These are phyloP conservation scores for Apamea epomidion DNA, from an alignment of 2,888 invertebrate species.

Conservation along the genomic window DNA sequence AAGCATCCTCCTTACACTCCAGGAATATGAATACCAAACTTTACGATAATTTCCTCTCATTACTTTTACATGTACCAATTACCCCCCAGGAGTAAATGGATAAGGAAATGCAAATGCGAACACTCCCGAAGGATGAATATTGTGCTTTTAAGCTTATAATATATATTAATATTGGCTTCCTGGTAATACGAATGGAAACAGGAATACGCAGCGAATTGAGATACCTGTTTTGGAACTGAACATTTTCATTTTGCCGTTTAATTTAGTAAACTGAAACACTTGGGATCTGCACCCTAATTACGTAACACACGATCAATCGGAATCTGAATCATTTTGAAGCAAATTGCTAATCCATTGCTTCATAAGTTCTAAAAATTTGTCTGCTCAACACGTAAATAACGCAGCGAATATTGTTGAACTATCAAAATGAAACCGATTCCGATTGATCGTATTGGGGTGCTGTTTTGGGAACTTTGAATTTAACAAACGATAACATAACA, in stretches of 20 bases:
- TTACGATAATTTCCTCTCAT: conserved; percentile 40
- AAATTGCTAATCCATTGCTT: too few species aligned
- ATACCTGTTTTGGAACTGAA: conserved; percentile 3
- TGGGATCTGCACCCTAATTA: too few species aligned
- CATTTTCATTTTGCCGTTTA: background rate
- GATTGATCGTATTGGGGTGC: too few species aligned
- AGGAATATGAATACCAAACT: conserved; percentile 22
- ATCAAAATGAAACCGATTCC: too few species aligned
- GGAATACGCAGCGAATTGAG: background rate
- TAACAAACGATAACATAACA: background rate
- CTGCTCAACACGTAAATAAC: too few species aligned
- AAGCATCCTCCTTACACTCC: background rate
- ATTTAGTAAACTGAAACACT: background rate
- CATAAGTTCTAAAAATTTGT: too few species aligned
- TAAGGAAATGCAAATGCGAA: conserved; percentile 54
- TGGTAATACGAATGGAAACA: conserved; percentile 10
- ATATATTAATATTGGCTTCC: too few species aligned
- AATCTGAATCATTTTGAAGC: too few species aligned
- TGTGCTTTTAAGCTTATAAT: conserved; percentile 31
- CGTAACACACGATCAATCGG: too few species aligned
- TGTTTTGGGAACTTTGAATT: background rate
- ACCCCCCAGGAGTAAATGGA: conserved; percentile 36
- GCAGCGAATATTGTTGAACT: too few species aligned
- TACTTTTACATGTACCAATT: conserved; percentile 33
- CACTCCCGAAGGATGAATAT: conserved; percentile 47